Evolutionary conservation across 2,888 invertebrate genomes (phyloP), one percentile per base, ranked within the genome.

Genomic region (Andrena dorsata): DNA sequence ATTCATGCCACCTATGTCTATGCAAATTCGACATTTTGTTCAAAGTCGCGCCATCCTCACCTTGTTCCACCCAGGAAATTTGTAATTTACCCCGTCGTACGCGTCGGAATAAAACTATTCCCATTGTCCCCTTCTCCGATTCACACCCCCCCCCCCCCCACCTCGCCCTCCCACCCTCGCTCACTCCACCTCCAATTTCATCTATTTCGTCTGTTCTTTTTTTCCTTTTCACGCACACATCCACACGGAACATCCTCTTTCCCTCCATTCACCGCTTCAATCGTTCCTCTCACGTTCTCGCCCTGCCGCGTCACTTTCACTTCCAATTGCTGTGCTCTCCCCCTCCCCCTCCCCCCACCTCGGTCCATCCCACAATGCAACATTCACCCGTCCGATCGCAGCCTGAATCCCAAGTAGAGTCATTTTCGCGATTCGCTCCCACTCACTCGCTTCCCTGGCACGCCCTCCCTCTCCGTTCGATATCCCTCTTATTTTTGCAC

Each of bases 221-320:
- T 20, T 20, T 30, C 58, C 49, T 35, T 28, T n/a, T 70, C 68
- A 49, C 26, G 20, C 30, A 23, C 49, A 13, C 51, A 20, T 26
- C 10, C 53, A 8, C 32, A 16, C 60, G 20, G 13, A 26, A 20
- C 26, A n/a, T 60, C 30, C 20, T 63, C 65, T n/a, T 5, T 32
- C 47, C 35, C 65, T 16, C 51, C 23, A 6, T 51, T 51, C 28
- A 20, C 26, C 23, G 30, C 2, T 56, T 76, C 70, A 76, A 53
- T 75, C 51, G 66, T 70, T 68, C 84, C 49, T 20, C 65, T 73
- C 63, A 58, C 84, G 75, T 64, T 66, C 71, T 61, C 68, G 61
- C 64, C 70, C 76, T 58, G 20, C 75, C 76, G 32, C 76, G 47
- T 76, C 73, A 47, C 66, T 80, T 65, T 83, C 76, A 73, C 69